phyloP scores from a whole-genome alignment of 92 coral and sea anemone genomes.

The Palythoa grandiflora region DNA sequence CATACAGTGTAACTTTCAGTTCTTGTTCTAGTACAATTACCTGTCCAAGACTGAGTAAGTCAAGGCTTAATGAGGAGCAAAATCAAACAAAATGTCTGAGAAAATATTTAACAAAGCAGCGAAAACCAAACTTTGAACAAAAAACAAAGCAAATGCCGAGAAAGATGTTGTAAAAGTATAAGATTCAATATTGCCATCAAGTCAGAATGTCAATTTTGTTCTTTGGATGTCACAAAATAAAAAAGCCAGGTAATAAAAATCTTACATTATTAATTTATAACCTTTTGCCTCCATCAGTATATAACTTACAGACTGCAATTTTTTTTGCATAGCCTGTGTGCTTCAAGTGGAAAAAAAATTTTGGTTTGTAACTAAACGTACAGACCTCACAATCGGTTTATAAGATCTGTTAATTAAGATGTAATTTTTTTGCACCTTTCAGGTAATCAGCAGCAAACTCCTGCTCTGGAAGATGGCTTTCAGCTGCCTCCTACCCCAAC shows the following conservation, averaged over 20 bases:
- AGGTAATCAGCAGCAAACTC: too few species aligned
- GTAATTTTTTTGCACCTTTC: too few species aligned
- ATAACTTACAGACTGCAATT: background rate
- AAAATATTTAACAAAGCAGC: background rate
- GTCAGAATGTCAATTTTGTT: background rate
- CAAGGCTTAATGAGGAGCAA: background rate
- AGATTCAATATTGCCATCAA: background rate
- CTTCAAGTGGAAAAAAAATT: too few species aligned
- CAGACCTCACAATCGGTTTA: too few species aligned
- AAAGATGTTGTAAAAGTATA: background rate
- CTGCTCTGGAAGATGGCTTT: too few species aligned
- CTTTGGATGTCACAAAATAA: background rate
- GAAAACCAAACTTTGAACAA: background rate
- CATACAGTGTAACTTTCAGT: conserved; percentile 9
- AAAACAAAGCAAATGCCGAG: background rate
- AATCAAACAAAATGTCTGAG: background rate
- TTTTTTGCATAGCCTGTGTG: background rate
- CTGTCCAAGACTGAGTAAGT: background rate
- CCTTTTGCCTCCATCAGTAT: background rate
- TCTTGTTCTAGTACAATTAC: background rate
- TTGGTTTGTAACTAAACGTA: too few species aligned
- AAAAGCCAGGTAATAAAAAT: background rate
- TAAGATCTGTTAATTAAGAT: too few species aligned
- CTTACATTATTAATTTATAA: background rate
- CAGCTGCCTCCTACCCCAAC: too few species aligned